Conservation (phyloP, 2,888 invertebrate genomes). For the Clivina fossor region DNA sequence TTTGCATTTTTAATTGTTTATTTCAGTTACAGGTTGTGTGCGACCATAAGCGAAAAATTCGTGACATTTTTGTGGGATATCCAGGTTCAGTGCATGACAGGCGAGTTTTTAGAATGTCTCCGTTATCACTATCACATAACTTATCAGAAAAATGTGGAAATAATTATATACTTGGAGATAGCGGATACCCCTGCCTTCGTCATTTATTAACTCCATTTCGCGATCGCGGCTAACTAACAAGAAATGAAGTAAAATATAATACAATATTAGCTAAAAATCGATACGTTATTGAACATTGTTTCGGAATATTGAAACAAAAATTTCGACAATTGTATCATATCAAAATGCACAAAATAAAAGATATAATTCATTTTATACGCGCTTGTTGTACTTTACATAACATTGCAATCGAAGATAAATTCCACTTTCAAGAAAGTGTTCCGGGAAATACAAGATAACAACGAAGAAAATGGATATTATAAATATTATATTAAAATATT, state of each 20-base stretch:
- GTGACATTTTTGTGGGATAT: constrained; percentile 23
- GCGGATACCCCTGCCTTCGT: constrained; percentile 29
- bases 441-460: too few relatives aligned
- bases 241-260: constrained; percentile 34
- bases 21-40: constrained; percentile 27
- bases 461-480: too few relatives aligned
- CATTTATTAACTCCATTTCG: constrained; percentile 34
- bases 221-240: constrained; percentile 35
- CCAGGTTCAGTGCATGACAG: constrained; percentile 31
- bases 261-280: constrained; percentile 30
- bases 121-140: constrained; percentile 13
- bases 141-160: constrained; percentile 30
- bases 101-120: constrained; percentile 29
- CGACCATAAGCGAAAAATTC: constrained; percentile 24
- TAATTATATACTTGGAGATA: constrained; percentile 31
- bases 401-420: not conserved
- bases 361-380: not conserved
- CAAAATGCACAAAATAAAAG: not conserved
- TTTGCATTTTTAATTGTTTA: too few relatives aligned
- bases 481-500: too few relatives aligned
- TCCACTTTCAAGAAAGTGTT: too few relatives aligned
- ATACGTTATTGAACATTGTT: constrained; percentile 30
- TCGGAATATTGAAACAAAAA: constrained; percentile 30
- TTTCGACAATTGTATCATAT: constrained; percentile 19
- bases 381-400: not conserved